phyloP scores from a whole-genome alignment of 2,888 invertebrate species.

The Barypeithes pellucidus region DNA sequence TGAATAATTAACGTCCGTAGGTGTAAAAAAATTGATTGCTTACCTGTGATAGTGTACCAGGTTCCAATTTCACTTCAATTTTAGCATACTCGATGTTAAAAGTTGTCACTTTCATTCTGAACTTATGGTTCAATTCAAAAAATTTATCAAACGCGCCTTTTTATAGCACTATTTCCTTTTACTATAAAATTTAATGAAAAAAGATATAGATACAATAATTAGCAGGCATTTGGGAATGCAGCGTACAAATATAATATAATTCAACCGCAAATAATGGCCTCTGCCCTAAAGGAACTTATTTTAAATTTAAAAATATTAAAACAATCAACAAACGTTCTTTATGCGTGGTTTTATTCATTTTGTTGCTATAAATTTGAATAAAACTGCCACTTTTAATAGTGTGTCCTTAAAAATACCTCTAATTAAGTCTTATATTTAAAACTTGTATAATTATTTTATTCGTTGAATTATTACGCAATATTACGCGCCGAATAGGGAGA shows the following conservation, averaged over 20 bases:
- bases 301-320: constrained; percentile 39
- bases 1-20: background rate
- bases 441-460: too few species aligned
- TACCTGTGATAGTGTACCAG: constrained; percentile 3
- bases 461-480: too few species aligned
- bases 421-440: too few species aligned
- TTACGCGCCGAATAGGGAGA: too few species aligned
- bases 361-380: constrained; percentile 22
- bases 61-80: constrained; percentile 19
- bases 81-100: background rate
- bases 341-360: constrained; percentile 19
- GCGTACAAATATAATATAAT: background rate
- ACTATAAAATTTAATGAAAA: background rate
- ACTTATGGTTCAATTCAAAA: background rate
- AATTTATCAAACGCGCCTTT: too few species aligned
- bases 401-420: too few species aligned
- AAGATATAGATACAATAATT: background rate
- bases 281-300: constrained; percentile 32
- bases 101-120: background rate
- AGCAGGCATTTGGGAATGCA: background rate
- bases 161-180: background rate
- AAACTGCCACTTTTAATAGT: too few species aligned
- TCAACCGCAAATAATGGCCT: constrained; percentile 26
- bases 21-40: background rate
- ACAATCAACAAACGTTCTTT: constrained; percentile 23